phyloP scores from a whole-genome alignment of 2,113 vertebrate species.

The Dipodomys stephensi region DNA sequence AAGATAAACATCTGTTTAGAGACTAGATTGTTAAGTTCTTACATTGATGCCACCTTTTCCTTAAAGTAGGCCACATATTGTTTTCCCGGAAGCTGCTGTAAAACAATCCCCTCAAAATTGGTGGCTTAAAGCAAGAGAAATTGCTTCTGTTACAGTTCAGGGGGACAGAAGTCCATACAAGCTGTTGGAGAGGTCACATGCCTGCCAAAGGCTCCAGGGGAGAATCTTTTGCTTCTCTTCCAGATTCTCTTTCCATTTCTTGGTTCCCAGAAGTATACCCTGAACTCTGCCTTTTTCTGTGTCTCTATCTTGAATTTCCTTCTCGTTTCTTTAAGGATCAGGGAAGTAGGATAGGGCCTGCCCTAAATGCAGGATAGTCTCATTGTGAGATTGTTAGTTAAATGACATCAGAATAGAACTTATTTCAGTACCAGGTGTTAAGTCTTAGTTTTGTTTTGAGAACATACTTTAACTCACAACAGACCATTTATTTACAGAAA shows the following conservation, averaged over 20 bases:
- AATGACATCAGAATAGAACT: not conserved
- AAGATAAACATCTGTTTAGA: not conserved
- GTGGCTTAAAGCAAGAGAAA: not conserved
- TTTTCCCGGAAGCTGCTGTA: not conserved
- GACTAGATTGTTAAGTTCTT: not conserved
- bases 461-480: not conserved
- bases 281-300: not conserved
- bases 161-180: not conserved
- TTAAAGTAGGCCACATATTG: not conserved
- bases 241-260: not conserved
- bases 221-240: not conserved
- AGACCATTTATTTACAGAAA: not conserved
- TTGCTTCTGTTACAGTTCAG: not conserved
- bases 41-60: not conserved
- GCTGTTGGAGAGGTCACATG: not conserved
- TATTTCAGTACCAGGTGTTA: not conserved
- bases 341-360: not conserved
- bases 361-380: not conserved
- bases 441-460: not conserved
- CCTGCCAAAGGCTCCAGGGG: not conserved
- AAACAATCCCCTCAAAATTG: not conserved
- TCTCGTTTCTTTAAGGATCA: not conserved
- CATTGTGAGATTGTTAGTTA: not conserved
- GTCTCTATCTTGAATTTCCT: not conserved
- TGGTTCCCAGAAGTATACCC: not conserved